phyloP scores from a whole-genome alignment of 1,140 invertebrate species.

The Drosophila sulfurigaster region DNA sequence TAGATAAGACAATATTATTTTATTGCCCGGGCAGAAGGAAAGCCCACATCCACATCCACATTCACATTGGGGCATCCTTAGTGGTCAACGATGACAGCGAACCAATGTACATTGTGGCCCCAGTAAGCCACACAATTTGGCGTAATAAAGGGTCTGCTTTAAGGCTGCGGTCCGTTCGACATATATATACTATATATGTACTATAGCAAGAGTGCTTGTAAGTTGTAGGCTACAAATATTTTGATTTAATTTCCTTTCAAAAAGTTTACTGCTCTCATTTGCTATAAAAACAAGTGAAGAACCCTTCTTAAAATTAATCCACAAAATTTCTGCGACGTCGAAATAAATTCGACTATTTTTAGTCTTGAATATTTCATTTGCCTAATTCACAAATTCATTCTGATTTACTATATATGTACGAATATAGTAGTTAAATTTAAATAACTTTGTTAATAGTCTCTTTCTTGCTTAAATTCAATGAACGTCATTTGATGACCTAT shows the following conservation, averaged over 20 bases:
- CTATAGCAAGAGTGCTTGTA: background rate
- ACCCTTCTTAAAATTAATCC: background rate
- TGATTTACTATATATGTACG: background rate
- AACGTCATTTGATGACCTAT: too few relatives aligned
- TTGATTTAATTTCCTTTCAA: slow-evolving; percentile 23
- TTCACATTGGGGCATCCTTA: slow-evolving; percentile 18
- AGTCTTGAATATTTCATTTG: background rate
- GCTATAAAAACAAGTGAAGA: background rate
- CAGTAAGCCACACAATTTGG: slow-evolving; percentile 34
- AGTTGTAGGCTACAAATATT: slow-evolving; percentile 15
- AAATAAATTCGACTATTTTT: background rate
- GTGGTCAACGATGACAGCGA: slow-evolving; percentile 41
- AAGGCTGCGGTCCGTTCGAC: background rate
- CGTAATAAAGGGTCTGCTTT: slow-evolving; percentile 24
- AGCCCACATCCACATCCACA: slow-evolving; percentile 2
- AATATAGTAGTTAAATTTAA: too few relatives aligned
- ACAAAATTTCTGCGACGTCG: background rate
- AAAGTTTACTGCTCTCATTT: slow-evolving; percentile 10
- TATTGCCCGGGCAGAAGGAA: slow-evolving; percentile 53
- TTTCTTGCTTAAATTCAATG: too few relatives aligned
- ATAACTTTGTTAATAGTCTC: too few relatives aligned
- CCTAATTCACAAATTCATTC: too few relatives aligned
- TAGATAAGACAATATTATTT: slow-evolving; percentile 83
- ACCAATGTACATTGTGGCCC: slow-evolving; percentile 9
- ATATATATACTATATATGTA: background rate